These are phyloP conservation scores for Macrobrachium nipponense DNA, from an alignment of 1,140 invertebrate genomes.

Conservation along the genomic window DNA sequence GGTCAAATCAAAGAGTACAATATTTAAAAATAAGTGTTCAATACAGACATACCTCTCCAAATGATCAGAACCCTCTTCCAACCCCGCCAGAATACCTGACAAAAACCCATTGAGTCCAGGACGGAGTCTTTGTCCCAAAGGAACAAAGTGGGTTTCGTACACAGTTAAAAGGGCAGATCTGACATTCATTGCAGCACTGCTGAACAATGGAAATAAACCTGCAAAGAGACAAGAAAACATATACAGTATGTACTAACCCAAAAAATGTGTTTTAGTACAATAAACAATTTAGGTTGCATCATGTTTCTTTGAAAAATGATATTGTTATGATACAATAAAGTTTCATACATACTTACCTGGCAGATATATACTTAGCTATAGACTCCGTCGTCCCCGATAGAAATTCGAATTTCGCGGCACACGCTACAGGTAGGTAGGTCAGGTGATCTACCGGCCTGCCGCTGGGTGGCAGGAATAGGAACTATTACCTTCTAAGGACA, in stretches of 20 bases:
- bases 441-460: too few relatives aligned
- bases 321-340: too few relatives aligned
- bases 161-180: constrained; percentile 85
- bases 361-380: too few relatives aligned
- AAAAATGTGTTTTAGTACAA: too few relatives aligned
- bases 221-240: constrained; percentile 50
- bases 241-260: neutral
- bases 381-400: too few relatives aligned
- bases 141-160: constrained; percentile 93
- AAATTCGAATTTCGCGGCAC: too few relatives aligned
- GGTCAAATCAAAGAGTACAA: too few relatives aligned
- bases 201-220: constrained; percentile 90
- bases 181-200: constrained; percentile 92
- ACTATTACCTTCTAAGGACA: too few relatives aligned
- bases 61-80: constrained; percentile 93
- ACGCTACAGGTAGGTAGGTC: too few relatives aligned
- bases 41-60: constrained; percentile 77
- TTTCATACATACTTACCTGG: too few relatives aligned
- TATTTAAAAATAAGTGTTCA: neutral
- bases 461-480: too few relatives aligned
- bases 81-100: constrained; percentile 84
- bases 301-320: too few relatives aligned
- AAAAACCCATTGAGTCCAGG: constrained; percentile 90
- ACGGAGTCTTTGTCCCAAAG: constrained; percentile 81
- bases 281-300: neutral